These are phyloP conservation scores for Eclectus roratus DNA, from an alignment of 2,113 vertebrate genomes.

Conservation along the genomic window DNA sequence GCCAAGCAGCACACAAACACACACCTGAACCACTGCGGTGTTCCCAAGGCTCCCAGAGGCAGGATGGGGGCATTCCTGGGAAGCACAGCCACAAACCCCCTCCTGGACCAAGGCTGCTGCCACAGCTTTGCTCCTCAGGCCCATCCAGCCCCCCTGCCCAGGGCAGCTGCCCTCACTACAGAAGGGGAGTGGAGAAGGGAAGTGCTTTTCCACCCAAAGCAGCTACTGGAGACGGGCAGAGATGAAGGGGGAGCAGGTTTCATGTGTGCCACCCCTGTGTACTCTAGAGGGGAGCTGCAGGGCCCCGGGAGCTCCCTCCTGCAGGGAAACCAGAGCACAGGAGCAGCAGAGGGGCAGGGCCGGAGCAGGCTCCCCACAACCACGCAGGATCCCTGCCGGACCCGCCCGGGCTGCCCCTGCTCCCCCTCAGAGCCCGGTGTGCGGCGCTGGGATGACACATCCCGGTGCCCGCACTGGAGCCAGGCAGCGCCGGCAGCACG, in stretches of 20 bases:
- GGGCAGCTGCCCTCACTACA: rapidly evolving
- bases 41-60: not conserved
- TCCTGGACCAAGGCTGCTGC: too few species aligned
- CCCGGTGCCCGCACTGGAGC: not conserved
- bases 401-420: not conserved
- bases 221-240: not conserved
- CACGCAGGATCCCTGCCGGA: not conserved
- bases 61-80: not conserved
- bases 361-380: not conserved
- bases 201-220: not conserved
- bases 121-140: not conserved
- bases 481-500: not conserved
- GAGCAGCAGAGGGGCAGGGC: not conserved
- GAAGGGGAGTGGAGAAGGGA: not conserved
- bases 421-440: not conserved
- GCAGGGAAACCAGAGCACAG: not conserved
- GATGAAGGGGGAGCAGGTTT: not conserved
- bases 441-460: not conserved
- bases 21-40: rapidly evolving
- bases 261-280: not conserved
- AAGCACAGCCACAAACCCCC: not conserved
- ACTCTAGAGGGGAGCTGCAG: not conserved
- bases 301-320: not conserved
- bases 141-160: not conserved
- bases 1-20: rapidly evolving